Percentiles rank a stretch among this genome's conserved stretches.
Evolutionary conservation across 2,113 vertebrate genomes (phyloP).

Genomic region (Acrocephalus arundinaceus): DNA sequence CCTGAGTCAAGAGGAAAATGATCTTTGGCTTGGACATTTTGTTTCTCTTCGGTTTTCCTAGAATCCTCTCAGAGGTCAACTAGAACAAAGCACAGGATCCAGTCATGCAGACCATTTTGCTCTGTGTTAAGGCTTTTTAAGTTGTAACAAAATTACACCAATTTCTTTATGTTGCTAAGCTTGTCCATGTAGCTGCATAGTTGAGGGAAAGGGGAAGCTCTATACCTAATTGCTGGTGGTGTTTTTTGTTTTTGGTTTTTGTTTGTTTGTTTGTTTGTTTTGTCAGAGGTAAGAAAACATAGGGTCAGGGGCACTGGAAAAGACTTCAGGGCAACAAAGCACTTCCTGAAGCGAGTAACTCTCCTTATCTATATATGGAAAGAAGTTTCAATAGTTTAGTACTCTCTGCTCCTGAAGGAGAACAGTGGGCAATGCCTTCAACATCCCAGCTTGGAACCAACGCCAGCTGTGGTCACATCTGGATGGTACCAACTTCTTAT

Average conservation of each 20-base stretch:
- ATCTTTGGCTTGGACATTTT: not conserved
- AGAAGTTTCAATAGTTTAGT: not conserved
- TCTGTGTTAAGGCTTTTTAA: not conserved
- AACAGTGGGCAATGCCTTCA: not conserved
- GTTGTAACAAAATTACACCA: not conserved
- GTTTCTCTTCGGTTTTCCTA: not conserved
- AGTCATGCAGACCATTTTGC: not conserved
- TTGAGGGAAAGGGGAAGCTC: accelerated
- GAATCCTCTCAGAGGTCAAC: not conserved
- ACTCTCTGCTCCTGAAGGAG: not conserved
- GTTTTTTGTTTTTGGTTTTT: not conserved
- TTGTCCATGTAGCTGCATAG: not conserved
- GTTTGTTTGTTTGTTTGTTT: not conserved
- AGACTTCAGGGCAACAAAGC: not conserved
- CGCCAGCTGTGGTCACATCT: not conserved
- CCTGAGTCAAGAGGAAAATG: not conserved
- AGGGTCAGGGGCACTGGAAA: not conserved
- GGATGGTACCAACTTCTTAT: not conserved
- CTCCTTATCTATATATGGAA: not conserved
- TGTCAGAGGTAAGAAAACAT: not conserved
- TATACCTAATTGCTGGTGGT: not conserved
- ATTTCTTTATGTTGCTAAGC: not conserved
- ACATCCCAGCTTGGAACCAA: not conserved
- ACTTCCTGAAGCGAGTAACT: not conserved
- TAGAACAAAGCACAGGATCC: not conserved